phyloP scores from a whole-genome alignment of 1,140 invertebrate genomes.

The Pogonomyrmex californicus region DNA sequence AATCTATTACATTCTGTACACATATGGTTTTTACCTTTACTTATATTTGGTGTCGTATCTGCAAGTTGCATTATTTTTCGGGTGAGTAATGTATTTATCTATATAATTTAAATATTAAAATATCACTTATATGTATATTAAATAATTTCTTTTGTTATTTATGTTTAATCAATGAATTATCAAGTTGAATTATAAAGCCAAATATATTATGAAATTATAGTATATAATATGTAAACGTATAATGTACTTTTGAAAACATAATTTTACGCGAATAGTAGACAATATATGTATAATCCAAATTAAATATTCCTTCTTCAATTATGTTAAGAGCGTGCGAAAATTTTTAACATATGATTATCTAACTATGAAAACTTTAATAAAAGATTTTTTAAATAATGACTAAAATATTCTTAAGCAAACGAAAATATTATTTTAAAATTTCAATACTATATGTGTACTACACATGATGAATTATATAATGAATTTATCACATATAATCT shows the following conservation, averaged over 20 bases:
- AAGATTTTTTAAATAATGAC: neutral
- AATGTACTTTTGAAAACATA: neutral
- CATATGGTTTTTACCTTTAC: neutral
- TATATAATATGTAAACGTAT: neutral
- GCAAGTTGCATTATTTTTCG: slow-evolving; percentile 28
- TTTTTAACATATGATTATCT: neutral
- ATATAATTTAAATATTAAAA: too few species aligned
- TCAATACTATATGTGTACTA: neutral
- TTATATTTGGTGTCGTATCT: neutral
- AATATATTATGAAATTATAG: too few species aligned
- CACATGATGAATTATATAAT: neutral
- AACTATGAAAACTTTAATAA: neutral
- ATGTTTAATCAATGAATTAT: too few species aligned
- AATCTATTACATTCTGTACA: neutral
- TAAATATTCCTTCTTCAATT: neutral
- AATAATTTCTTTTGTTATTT: too few species aligned
- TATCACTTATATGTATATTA: too few species aligned
- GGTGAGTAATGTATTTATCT: neutral
- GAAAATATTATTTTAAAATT: neutral
- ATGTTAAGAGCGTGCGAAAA: neutral
- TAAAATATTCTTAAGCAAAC: neutral
- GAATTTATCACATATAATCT: neutral
- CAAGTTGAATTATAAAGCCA: too few species aligned
- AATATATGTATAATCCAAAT: neutral
- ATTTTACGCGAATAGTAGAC: neutral